Percentiles rank a stretch among this genome's conserved stretches.
Conservation (phyloP, 2,888 invertebrate species). For the Drosophila flavopinicola region DNA sequence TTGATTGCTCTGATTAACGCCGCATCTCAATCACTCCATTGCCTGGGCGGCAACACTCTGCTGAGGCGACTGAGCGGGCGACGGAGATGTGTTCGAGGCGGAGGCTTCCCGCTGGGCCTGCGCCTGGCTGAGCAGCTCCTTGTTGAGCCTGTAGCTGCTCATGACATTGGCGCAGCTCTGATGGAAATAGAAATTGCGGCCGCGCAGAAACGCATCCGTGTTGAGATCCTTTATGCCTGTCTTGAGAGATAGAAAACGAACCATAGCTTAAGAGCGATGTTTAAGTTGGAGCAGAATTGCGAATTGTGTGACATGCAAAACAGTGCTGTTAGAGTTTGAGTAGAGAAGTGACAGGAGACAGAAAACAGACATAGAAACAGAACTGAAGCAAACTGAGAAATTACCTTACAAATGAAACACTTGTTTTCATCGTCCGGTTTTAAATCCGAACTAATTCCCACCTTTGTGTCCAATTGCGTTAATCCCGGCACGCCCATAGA, state of each 20-base stretch:
- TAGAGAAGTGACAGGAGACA: slow-evolving; percentile 9
- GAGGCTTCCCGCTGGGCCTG: slow-evolving; percentile 62
- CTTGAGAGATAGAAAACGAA: slow-evolving; percentile 67
- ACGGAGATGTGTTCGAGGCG: slow-evolving; percentile 62
- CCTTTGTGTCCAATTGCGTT: slow-evolving; percentile 84
- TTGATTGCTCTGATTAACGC: slow-evolving; percentile 60
- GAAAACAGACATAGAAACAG: slow-evolving; percentile 14
- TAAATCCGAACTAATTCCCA: slow-evolving; percentile 84
- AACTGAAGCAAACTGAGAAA: slow-evolving; percentile 82
- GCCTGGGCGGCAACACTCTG: slow-evolving; percentile 62
- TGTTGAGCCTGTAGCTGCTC: slow-evolving; percentile 83
- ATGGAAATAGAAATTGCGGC: slow-evolving; percentile 83
- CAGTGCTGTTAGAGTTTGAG: slow-evolving; percentile 11
- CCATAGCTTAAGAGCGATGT: slow-evolving; percentile 30
- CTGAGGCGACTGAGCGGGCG: slow-evolving; percentile 76
- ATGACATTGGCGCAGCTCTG: slow-evolving; percentile 84
- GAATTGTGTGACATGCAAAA: slow-evolving; percentile 28
- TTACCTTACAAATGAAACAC: slow-evolving; percentile 91
- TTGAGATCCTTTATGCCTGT: slow-evolving; percentile 84
- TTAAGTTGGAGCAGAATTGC: not conserved
- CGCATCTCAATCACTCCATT: slow-evolving; percentile 56
- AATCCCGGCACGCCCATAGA: slow-evolving; percentile 82
- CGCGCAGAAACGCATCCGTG: slow-evolving; percentile 83
- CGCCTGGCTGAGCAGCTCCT: slow-evolving; percentile 81
- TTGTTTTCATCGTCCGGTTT: slow-evolving; percentile 87